Evolutionary conservation across 2,113 vertebrate species (phyloP).

Genomic region (Dicrurus megarhynchus): DNA sequence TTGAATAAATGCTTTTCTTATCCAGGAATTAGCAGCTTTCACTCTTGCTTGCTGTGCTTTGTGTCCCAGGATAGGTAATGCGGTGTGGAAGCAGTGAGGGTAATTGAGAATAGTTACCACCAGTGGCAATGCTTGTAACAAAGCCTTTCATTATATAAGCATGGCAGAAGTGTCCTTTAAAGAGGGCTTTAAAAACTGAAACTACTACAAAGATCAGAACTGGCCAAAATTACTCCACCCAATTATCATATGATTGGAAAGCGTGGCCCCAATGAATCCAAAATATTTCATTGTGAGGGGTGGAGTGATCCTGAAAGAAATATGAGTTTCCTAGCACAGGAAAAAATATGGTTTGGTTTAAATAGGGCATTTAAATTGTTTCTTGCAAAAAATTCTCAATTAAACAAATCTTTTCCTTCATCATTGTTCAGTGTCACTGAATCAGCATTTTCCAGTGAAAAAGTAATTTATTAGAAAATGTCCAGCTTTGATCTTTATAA

Average conservation of each 20-base stretch:
- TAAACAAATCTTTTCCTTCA: neutral
- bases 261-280: rapidly evolving
- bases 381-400: neutral
- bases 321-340: neutral
- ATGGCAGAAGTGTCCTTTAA: neutral
- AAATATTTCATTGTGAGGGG: neutral
- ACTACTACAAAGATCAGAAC: neutral
- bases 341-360: neutral
- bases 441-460: neutral
- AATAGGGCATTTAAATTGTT: neutral
- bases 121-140: neutral
- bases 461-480: neutral
- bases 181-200: neutral
- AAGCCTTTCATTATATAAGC: neutral
- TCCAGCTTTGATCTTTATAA: neutral
- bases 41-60: neutral
- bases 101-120: neutral
- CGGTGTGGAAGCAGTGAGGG: neutral
- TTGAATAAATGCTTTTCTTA: neutral
- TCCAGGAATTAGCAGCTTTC: neutral
- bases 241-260: neutral
- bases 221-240: neutral
- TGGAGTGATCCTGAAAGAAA: neutral
- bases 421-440: neutral
- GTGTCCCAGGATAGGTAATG: neutral